Base-by-base conservation (phyloP, 2,797 vertebrate species). In the Enteromius unitaeniatus region DNA sequence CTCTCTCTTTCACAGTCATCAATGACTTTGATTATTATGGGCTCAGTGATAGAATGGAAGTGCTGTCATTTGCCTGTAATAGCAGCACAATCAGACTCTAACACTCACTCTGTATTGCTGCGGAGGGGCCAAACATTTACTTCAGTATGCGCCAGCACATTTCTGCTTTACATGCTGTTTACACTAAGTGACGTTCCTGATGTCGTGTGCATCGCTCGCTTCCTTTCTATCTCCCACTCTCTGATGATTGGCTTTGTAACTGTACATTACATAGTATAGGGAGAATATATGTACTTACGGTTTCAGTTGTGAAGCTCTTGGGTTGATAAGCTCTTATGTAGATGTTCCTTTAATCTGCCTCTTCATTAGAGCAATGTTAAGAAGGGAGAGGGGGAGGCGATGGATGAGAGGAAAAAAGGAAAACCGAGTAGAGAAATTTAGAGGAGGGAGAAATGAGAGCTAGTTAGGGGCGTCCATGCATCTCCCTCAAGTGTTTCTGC, bases 51-150 rank as follows among this genome's bases (percentile, higher is more conserved):
- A 87, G 88, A 80, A 85, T 90, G 86, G 93, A 94, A 94, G 93
- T 93, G 92, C 93, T 91, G 90, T 91, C 92, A 94, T 94, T 95
- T 94, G 92, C 90, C 91, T 91, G 91, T 95, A 95, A 95, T 94
- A 93, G 94, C 90, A 89, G 88, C 90, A 92, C 94, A 95, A 94
- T 95, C 93, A 94, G 88, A 86, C 88, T 91, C 90, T 91, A 91
- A 93, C 37, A 37, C 64, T 68, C 53, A 62, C 17, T 58, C 79
- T 58, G 55, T 87, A 74, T 82, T 81, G 83, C 92, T 92, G 87
- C 85, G 73, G 87, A 40, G 69, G 81, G 87, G 85, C 75, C 78
- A 80, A 89, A 90, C 89, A 84, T 88, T 88, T 85, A 90, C 88
- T 40, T 80, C 89, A 85, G 85, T 88, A 86, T 89, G 82, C 82